These are phyloP conservation scores for Steinernema feltiae DNA, from an alignment of 1,140 invertebrate genomes.

Conservation along the genomic window DNA sequence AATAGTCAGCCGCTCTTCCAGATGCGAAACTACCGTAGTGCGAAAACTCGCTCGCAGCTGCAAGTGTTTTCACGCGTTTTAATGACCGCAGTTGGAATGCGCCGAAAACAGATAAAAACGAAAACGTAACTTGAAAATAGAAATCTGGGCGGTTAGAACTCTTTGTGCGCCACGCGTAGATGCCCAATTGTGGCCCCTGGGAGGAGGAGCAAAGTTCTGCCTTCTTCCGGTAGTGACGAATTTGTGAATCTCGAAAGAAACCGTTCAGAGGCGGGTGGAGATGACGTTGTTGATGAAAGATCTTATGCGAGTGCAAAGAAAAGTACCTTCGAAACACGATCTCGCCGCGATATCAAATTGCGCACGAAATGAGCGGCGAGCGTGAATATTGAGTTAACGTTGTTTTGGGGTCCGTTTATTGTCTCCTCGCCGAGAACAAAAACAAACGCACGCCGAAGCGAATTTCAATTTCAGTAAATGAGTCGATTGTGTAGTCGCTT, in stretches of 20 bases:
- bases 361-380: neutral
- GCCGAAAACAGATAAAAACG: neutral
- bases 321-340: neutral
- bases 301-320: neutral
- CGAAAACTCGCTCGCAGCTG: neutral
- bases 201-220: neutral
- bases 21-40: neutral
- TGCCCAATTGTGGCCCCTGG: neutral
- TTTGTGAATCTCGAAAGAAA: no score
- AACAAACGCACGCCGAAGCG: neutral
- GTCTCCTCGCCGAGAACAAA: neutral
- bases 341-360: neutral
- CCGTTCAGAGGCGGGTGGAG: no score
- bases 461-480: conserved; percentile 12
- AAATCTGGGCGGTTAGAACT: neutral
- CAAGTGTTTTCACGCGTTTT: neutral
- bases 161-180: neutral
- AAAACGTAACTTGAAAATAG: neutral
- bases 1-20: no score
- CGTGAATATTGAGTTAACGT: conserved; percentile 5
- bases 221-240: no score
- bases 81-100: neutral
- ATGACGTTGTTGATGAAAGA: no score
- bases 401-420: neutral
- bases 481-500: neutral